Evolutionary conservation across 2,888 invertebrate species (phyloP).

Genomic region (Polydrusus pterygomalis): DNA sequence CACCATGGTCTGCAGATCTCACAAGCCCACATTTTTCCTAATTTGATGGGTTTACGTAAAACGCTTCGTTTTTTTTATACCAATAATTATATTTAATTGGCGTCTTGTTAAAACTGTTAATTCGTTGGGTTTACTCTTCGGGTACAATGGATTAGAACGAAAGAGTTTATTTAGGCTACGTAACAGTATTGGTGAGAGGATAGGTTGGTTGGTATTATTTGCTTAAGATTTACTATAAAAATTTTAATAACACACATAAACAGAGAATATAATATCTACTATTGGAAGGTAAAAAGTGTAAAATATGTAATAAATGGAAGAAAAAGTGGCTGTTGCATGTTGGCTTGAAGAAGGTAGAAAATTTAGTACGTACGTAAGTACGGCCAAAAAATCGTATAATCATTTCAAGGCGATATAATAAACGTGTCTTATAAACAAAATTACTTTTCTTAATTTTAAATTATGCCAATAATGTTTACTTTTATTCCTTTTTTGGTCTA

Average conservation of each 20-base stretch:
- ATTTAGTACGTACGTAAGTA: too few species aligned
- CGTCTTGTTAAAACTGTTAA: constrained; percentile 43
- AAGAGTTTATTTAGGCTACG: constrained; percentile 7
- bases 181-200: constrained; percentile 15
- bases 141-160: constrained; percentile 7
- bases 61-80: too few species aligned
- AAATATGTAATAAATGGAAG: too few species aligned
- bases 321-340: too few species aligned
- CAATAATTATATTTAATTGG: constrained; percentile 30
- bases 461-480: constrained; percentile 39
- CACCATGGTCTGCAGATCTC: constrained; percentile 19
- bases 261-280: too few species aligned
- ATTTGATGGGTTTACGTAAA: constrained; percentile 17
- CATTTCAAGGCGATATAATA: constrained; percentile 5
- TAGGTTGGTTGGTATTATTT: too few species aligned
- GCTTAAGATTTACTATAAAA: too few species aligned
- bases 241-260: too few species aligned
- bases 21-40: constrained; percentile 7
- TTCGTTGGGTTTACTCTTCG: constrained; percentile 13
- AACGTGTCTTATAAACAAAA: constrained; percentile 30
- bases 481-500: constrained; percentile 51
- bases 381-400: not conserved
- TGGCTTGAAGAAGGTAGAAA: too few species aligned
- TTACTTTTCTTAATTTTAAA: constrained; percentile 37
- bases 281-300: too few species aligned